A percentile compares a stretch with the other conserved stretches of the same genome.
phyloP scores from a whole-genome alignment of 1,140 invertebrate genomes.

The Trissolcus basalis region DNA sequence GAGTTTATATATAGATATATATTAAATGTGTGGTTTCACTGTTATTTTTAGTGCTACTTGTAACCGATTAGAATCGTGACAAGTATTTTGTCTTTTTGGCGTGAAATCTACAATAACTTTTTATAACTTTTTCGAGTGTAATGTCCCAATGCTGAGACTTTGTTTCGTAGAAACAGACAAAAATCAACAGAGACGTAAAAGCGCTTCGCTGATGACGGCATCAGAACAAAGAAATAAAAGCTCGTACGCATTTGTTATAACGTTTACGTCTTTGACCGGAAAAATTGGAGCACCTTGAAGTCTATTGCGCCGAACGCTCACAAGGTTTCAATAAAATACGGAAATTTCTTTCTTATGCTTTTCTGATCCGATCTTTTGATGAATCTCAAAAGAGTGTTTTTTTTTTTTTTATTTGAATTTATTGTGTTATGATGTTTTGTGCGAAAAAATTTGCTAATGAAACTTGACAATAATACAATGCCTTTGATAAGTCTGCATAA shows the following conservation, averaged over 20 bases:
- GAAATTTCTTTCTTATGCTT: constrained; percentile 4
- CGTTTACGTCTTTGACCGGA: constrained; percentile 48
- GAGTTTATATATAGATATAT: too few relatives aligned
- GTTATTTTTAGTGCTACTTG: constrained; percentile 2
- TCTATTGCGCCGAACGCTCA: constrained; percentile 33
- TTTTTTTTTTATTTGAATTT: too few relatives aligned
- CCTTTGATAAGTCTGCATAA: neutral
- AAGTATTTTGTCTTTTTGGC: constrained; percentile 16
- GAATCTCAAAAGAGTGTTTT: too few relatives aligned
- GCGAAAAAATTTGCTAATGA: too few relatives aligned
- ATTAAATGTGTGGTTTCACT: neutral
- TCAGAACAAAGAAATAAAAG: constrained; percentile 61
- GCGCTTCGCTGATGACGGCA: constrained; percentile 1
- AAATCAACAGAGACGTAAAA: constrained; percentile 60
- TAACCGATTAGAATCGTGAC: constrained; percentile 6
- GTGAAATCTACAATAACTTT: constrained; percentile 14
- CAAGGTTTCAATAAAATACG: constrained; percentile 25
- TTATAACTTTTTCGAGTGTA: constrained; percentile 24
- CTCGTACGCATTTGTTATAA: constrained; percentile 22
- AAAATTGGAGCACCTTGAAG: constrained; percentile 15
- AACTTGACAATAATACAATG: constrained; percentile 6
- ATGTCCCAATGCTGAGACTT: constrained; percentile 30
- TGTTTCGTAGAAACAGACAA: constrained; percentile 55
- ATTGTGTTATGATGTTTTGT: too few relatives aligned
- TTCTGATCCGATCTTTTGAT: too few relatives aligned